phyloP scores from a whole-genome alignment of 2,113 vertebrate species.

The Rafetus swinhoei region DNA sequence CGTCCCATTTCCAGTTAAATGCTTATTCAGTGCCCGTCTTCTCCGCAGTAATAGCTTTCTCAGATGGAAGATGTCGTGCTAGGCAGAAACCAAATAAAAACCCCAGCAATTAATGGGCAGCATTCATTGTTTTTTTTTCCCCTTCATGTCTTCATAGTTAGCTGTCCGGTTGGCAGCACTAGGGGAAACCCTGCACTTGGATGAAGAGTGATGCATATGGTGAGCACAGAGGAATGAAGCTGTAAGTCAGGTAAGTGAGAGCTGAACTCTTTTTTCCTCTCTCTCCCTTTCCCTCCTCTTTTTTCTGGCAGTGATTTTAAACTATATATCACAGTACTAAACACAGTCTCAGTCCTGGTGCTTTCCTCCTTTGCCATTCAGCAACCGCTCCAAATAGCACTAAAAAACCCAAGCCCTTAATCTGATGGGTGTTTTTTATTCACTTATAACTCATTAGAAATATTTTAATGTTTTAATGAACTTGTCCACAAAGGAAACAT shows the following conservation, averaged over 20 bases:
- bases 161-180: conserved; percentile 69
- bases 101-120: conserved; percentile 56
- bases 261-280: neutral
- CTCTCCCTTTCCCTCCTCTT: accelerated
- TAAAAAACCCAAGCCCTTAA: neutral
- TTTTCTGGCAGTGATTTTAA: conserved; percentile 14
- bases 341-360: conserved; percentile 22
- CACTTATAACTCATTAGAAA: too few species aligned
- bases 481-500: too few species aligned
- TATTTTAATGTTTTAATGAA: too few species aligned
- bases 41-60: conserved; percentile 75
- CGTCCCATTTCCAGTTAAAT: conserved; percentile 70
- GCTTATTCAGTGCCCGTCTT: conserved; percentile 47
- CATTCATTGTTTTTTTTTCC: conserved; percentile 49
- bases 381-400: conserved; percentile 1
- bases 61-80: conserved; percentile 74
- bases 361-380: conserved; percentile 40
- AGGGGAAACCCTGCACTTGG: conserved; percentile 68
- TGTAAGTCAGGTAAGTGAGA: conserved; percentile 54
- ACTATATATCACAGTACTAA: conserved; percentile 8
- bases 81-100: conserved; percentile 58
- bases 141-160: conserved; percentile 61
- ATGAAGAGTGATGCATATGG: conserved; percentile 9
- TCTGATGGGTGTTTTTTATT: too few species aligned
- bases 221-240: conserved; percentile 25